Evolutionary conservation across 2,888 invertebrate genomes (phyloP), one percentile per base, ranked within the genome.

Genomic region (Ferrisia virgata): DNA sequence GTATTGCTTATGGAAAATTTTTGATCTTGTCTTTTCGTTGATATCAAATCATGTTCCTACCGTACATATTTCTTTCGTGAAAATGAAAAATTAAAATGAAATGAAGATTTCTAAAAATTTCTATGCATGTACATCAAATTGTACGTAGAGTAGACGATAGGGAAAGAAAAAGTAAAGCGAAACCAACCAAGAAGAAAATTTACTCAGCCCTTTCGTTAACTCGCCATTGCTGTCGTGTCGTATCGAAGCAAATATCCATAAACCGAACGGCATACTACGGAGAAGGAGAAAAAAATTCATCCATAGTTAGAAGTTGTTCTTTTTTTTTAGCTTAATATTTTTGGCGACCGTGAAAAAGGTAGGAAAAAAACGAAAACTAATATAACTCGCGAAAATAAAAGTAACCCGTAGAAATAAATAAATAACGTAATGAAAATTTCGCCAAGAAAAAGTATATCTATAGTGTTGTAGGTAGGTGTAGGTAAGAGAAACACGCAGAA

Each of bases 351-450:
- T 28, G 58, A 28, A 64, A 64, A 13, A 5, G 22, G 22, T 22
- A 64, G 18, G 18, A 53, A 64, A 64, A 64, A 25, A 64, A 64
- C 25, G 25, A 64, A 64, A 64, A 64, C 58, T 64, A 64, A 64
- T 64, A 64, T 64, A 64, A 64, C 28, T 64, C 58, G 58, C 22
- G n/a, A 64, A 64, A 64, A 11, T 6, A 18, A 18, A 6, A 47
- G 47, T 18, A 64, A 64, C 58, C 25, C 58, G 58, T 64, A 64
- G 22, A 64, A 28, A 13, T 25, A 28, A 64, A 64, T 64, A 28
- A 64, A 64, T 64, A 64, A 64, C 58, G 28, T 64, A 64, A 64
- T 64, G 58, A 64, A 64, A 64, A 64, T 28, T 64, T 64, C 11
- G 58, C 58, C 58, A 28, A 25, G 28, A 2, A 64, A 64, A 28